Percentiles rank a stretch among this genome's conserved stretches.
These are phyloP conservation scores for Apodemia zela DNA, from an alignment of 2,888 invertebrate species.

Conservation along the genomic window DNA sequence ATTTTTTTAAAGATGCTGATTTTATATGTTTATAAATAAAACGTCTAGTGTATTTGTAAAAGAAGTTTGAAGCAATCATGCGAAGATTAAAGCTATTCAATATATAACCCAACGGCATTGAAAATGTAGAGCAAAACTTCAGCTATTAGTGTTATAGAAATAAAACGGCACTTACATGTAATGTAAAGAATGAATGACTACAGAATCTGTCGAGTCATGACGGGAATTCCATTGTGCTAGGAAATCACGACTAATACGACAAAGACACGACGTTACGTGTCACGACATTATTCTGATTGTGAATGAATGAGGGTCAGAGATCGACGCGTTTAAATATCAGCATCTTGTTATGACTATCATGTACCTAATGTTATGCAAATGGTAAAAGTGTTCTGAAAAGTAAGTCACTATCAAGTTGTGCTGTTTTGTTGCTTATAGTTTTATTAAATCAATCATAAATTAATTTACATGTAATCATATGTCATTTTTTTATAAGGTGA, in stretches of 20 bases:
- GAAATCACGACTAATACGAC: constrained; percentile 61
- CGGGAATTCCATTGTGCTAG: constrained; percentile 73
- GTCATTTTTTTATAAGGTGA: no score
- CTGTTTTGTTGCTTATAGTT: no score
- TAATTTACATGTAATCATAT: no score
- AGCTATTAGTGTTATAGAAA: background rate
- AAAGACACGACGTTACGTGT: constrained; percentile 50
- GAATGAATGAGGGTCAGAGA: constrained; percentile 76
- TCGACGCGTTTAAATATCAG: constrained; percentile 52
- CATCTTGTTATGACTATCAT: constrained; percentile 47
- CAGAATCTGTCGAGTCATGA: constrained; percentile 66
- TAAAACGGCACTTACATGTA: constrained; percentile 5
- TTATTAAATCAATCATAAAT: no score
- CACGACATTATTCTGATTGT: constrained; percentile 72
- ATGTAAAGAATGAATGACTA: constrained; percentile 60
- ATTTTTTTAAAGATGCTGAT: no score
- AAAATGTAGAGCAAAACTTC: constrained; percentile 8
- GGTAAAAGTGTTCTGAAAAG: no score
- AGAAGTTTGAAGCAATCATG: background rate
- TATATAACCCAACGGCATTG: background rate
- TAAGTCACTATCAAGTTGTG: no score
- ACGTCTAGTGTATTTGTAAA: background rate
- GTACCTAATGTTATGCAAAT: background rate
- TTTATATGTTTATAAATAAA: no score
- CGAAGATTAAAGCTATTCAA: background rate